A percentile compares a stretch with the other conserved stretches of the same genome.
phyloP scores from a whole-genome alignment of 2,888 invertebrate species.

The Dicranocentrus wangi region DNA sequence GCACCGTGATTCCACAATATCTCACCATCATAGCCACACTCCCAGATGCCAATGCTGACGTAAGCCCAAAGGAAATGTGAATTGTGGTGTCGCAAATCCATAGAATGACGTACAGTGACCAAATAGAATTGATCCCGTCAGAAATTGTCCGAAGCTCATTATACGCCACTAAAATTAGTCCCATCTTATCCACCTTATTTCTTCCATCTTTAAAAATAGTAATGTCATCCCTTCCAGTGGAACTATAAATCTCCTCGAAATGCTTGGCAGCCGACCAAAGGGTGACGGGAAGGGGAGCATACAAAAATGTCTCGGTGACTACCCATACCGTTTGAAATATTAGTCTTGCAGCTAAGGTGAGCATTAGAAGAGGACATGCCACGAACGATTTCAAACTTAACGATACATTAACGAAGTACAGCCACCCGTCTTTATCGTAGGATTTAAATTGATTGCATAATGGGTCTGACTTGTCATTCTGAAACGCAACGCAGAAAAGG shows the following conservation, averaged over 20 bases:
- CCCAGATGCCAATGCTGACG: background rate
- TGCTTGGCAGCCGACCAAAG: background rate
- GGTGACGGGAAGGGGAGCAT: background rate
- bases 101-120: constrained; percentile 4
- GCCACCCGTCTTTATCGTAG: no score
- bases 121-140: background rate
- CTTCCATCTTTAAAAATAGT: no score
- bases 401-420: no score
- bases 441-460: no score
- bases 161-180: background rate
- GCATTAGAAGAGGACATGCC: no score
- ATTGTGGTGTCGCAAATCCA: background rate
- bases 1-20: background rate
- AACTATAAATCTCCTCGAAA: background rate
- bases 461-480: no score
- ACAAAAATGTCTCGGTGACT: background rate
- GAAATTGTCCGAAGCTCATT: background rate
- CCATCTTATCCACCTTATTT: background rate
- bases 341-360: no score
- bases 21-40: background rate
- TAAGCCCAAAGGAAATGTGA: background rate
- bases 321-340: no score
- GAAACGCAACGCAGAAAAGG: no score
- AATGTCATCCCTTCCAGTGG: background rate
- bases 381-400: no score